Base-by-base conservation (phyloP, 2,888 invertebrate genomes). In the Leptogaster cylindrica region DNA sequence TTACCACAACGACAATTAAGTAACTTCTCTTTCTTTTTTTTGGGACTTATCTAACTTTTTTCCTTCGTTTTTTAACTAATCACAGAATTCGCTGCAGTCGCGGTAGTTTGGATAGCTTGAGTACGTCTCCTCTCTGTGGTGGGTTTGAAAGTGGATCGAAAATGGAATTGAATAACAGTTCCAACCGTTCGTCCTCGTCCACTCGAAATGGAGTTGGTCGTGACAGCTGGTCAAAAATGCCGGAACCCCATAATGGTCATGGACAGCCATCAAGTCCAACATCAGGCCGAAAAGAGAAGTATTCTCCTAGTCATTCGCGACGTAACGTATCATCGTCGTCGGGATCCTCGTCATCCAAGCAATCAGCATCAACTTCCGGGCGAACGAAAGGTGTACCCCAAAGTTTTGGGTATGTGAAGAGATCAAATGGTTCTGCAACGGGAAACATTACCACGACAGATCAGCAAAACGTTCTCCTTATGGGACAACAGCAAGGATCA, bases 331-430 rank as follows among this genome's bases (percentile, higher is more conserved):
- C 82, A 79, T 71, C 78, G 72, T 69, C 74, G 61, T 73, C 73
- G 23, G 41, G 51, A 58, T 52, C 68, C 6, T 68, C 70, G 36
- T 72, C 72, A 27, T 68, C 70, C 4, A 69, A 68, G 20, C 68
- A 70, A 39, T 70, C 70, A 50, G 73, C 72, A 14, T 73, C 58
- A 83, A 81, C 66, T 10, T 70, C 70, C 2, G 10, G 84, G 72
- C 86, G 88, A 74, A 86, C 88, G 36, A 92, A 92, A 79, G 88
- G 88, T 10, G 91, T 90, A 10, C 92, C 92, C 6, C 91, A 92
- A 74, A 92, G 88, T 79, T 93, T 93, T 76, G 92, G 92, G 61
- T 93, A 93, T 78, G 89, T 92, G 48, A 93, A 93, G 77, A 85
- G 92, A 74, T 86, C 88, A 69, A 89, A 89, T 72, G 87, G 86